Evolutionary conservation across 2,797 vertebrate species (phyloP).

Genomic region (Arrhamphus sclerolepis): DNA sequence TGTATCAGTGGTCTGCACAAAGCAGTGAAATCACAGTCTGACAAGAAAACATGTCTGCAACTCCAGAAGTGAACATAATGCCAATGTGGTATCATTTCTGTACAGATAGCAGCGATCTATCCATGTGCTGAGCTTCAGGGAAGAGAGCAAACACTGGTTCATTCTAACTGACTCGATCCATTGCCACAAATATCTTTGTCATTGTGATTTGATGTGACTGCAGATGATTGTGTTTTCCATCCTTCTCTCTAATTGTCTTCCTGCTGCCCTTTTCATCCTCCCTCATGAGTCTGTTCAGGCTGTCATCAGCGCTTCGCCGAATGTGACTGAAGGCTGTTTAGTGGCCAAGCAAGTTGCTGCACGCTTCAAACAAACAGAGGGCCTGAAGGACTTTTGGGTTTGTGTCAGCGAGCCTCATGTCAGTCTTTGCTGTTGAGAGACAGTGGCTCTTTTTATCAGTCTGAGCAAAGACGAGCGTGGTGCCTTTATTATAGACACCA

Average conservation of each 20-base stretch:
- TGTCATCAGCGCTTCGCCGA: constrained; percentile 43
- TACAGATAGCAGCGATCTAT: constrained; percentile 1
- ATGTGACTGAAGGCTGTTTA: constrained; percentile 59
- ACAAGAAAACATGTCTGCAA: neutral
- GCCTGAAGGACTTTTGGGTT: constrained; percentile 33
- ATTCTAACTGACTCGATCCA: constrained; percentile 22
- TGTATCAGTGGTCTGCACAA: too few species aligned
- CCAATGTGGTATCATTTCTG: constrained; percentile 4
- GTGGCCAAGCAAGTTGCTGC: constrained; percentile 55
- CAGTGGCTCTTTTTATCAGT: constrained; percentile 10
- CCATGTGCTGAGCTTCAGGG: constrained; percentile 11
- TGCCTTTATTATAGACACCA: neutral
- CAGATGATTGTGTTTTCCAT: constrained; percentile 51
- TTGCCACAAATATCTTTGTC: constrained; percentile 43
- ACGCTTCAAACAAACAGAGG: constrained; percentile 42
- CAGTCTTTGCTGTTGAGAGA: constrained; percentile 12
- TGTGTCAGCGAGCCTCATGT: constrained; percentile 25
- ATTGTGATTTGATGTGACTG: constrained; percentile 55
- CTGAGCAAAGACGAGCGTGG: neutral
- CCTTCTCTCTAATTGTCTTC: constrained; percentile 20
- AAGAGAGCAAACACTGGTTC: constrained; percentile 1
- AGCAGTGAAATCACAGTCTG: neutral
- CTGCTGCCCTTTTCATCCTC: constrained; percentile 15
- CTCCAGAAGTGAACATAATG: neutral
- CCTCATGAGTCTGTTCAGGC: constrained; percentile 48